Conservation (phyloP, 2,888 invertebrate genomes). For the Drosophila mettleri region DNA sequence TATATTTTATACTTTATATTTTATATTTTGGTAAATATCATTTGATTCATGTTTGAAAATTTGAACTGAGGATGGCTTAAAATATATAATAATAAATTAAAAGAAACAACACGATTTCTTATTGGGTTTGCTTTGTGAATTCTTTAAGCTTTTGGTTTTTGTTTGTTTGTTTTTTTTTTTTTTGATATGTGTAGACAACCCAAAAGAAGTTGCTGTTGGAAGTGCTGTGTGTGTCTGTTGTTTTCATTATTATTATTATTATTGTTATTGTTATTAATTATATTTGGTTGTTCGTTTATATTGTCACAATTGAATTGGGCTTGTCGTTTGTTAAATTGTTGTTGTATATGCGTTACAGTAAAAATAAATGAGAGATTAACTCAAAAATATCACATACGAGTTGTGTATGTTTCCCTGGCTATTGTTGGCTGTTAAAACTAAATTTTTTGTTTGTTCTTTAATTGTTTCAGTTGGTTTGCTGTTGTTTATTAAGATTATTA, state of each 20-base stretch:
- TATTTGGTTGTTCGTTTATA: slow-evolving; percentile 60
- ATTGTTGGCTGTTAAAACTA: slow-evolving; percentile 84
- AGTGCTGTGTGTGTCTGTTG: slow-evolving; percentile 66
- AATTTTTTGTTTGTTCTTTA: slow-evolving; percentile 59
- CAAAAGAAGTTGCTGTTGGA: slow-evolving; percentile 78
- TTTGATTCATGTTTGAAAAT: slow-evolving; percentile 51
- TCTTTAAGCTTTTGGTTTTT: background rate
- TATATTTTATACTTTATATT: slow-evolving; percentile 48
- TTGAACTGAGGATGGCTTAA: slow-evolving; percentile 80
- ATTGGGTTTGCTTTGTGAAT: slow-evolving; percentile 13
- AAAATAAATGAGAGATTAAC: slow-evolving; percentile 74
- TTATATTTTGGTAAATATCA: slow-evolving; percentile 58
- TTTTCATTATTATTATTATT: slow-evolving; percentile 43
- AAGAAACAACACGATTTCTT: slow-evolving; percentile 27
- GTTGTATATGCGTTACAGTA: slow-evolving; percentile 47
- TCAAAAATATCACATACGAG: slow-evolving; percentile 85
- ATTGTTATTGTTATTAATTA: slow-evolving; percentile 16
- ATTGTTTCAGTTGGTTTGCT: slow-evolving; percentile 53
- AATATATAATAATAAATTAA: slow-evolving; percentile 52
- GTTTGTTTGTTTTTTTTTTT: slow-evolving; percentile 8
- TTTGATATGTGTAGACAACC: slow-evolving; percentile 76
- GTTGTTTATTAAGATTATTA: slow-evolving; percentile 43
- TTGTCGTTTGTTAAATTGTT: slow-evolving; percentile 47
- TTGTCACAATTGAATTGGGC: slow-evolving; percentile 63
- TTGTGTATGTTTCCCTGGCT: slow-evolving; percentile 85